These are phyloP conservation scores for Lamellibrachia luymesi DNA, from an alignment of 1,140 invertebrate species.

Conservation along the genomic window DNA sequence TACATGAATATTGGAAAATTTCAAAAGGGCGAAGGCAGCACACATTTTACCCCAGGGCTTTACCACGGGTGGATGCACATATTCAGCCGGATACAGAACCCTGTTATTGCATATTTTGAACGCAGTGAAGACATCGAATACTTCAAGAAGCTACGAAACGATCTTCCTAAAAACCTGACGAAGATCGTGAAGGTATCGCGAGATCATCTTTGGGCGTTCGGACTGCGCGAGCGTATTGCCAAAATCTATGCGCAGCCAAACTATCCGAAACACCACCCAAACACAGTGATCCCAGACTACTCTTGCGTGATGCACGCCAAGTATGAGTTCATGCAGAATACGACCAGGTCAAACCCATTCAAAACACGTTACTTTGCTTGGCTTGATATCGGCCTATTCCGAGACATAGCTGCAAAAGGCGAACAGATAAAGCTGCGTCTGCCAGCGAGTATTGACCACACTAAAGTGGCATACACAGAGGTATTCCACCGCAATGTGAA, in stretches of 20 bases:
- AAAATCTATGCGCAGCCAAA: conserved; percentile 34
- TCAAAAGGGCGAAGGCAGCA: conserved; percentile 30
- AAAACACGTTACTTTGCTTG: conserved; percentile 24
- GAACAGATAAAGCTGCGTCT: conserved; percentile 35
- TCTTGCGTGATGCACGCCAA: conserved; percentile 49
- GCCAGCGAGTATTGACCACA: conserved; percentile 38
- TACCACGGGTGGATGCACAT: conserved; percentile 26
- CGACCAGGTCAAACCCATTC: conserved; percentile 14
- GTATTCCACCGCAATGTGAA: conserved; percentile 33
- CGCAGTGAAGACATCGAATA: conserved; percentile 15
- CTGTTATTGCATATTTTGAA: conserved; percentile 24
- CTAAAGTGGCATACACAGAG: conserved; percentile 40
- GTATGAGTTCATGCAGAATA: conserved; percentile 25
- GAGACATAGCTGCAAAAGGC: background rate
- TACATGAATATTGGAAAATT: conserved; percentile 43
- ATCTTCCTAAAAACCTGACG: conserved; percentile 27
- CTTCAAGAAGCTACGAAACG: conserved; percentile 11
- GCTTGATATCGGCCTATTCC: conserved; percentile 29
- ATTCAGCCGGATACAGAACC: conserved; percentile 20
- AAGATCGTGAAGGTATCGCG: conserved; percentile 34
- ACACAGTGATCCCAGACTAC: conserved; percentile 34
- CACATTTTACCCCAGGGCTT: conserved; percentile 3
- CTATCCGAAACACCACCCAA: conserved; percentile 41
- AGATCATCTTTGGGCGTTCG: conserved; percentile 43
- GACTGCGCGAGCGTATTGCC: conserved; percentile 29